Evolutionary conservation across 1,140 invertebrate genomes (phyloP).

Genomic region (Centruroides vittatus): DNA sequence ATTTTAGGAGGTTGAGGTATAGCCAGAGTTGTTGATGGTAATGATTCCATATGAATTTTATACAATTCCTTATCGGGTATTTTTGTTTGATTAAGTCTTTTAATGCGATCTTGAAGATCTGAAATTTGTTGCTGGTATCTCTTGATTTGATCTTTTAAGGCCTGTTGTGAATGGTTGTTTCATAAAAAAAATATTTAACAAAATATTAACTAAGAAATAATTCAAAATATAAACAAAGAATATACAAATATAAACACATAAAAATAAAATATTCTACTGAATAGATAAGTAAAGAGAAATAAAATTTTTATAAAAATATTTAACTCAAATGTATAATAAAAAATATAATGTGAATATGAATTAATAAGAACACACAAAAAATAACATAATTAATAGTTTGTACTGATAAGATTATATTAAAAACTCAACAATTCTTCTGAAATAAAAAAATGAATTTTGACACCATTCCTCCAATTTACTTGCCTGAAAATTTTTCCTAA

Average conservation of each 20-base stretch:
- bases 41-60: conserved; percentile 2
- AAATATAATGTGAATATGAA: no score
- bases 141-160: conserved; percentile 27
- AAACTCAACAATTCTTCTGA: no score
- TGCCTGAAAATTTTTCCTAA: no score
- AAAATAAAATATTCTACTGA: neutral
- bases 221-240: conserved; percentile 2
- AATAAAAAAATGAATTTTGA: no score
- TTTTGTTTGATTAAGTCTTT: conserved; percentile 14
- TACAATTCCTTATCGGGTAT: conserved; percentile 12
- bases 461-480: no score
- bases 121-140: conserved; percentile 24
- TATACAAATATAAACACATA: neutral
- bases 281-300: neutral
- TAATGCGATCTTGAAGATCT: conserved; percentile 23
- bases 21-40: conserved; percentile 6
- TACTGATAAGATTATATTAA: no score
- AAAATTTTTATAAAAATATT: neutral
- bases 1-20: conserved; percentile 13
- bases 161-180: conserved; percentile 17
- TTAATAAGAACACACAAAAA: no score
- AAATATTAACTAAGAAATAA: conserved; percentile 2
- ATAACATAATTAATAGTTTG: no score
- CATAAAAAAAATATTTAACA: conserved; percentile 16
- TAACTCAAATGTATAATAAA: no score